phyloP scores from a whole-genome alignment of 2,113 vertebrate genomes.

The Hymenochirus boettgeri region DNA sequence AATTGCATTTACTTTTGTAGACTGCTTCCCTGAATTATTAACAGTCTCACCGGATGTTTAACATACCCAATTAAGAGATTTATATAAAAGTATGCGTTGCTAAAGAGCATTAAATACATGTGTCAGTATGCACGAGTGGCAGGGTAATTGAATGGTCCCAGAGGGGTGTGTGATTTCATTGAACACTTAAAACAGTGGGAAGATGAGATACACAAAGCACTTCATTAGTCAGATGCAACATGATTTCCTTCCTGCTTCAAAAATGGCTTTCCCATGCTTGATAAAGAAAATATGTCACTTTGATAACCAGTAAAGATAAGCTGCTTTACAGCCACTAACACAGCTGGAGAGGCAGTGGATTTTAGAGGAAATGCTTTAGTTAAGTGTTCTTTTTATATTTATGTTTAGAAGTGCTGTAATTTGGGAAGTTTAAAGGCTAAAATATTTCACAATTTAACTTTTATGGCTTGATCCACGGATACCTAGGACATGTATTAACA shows the following conservation, averaged over 20 bases:
- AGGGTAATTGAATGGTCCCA: slow-evolving; percentile 33
- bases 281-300: slow-evolving; percentile 39
- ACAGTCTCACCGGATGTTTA: slow-evolving; percentile 23
- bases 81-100: slow-evolving; percentile 13
- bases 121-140: not conserved
- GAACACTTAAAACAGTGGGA: slow-evolving; percentile 41
- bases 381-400: slow-evolving; percentile 31
- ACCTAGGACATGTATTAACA: not conserved
- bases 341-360: slow-evolving; percentile 7
- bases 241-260: slow-evolving; percentile 46
- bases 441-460: slow-evolving; percentile 4
- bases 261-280: slow-evolving; percentile 49
- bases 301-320: slow-evolving; percentile 48
- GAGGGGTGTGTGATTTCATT: slow-evolving; percentile 19
- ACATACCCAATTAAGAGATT: slow-evolving; percentile 16
- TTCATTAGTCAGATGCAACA: slow-evolving; percentile 38
- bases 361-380: not conserved
- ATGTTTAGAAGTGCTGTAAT: slow-evolving; percentile 26
- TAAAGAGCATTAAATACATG: slow-evolving; percentile 36
- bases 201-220: slow-evolving; percentile 40
- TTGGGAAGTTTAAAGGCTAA: slow-evolving; percentile 20
- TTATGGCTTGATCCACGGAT: not conserved
- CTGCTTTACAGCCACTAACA: not conserved
- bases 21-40: slow-evolving; percentile 35
- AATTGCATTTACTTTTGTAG: slow-evolving; percentile 34